Conservation (phyloP, 1,140 invertebrate species). For the Pomacea maculata region DNA sequence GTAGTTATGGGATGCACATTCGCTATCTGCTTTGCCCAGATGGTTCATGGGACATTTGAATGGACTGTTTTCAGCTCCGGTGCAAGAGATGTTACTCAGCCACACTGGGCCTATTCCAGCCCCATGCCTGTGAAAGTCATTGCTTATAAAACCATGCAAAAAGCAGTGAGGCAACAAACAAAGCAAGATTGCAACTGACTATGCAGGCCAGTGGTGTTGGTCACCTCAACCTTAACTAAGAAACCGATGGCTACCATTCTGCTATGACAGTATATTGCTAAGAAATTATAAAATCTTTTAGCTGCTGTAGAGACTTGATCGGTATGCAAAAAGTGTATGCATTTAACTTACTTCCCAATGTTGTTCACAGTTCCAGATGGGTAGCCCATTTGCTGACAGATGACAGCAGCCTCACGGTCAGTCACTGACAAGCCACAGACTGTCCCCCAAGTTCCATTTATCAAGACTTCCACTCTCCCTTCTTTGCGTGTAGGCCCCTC, state of each 20-base stretch:
- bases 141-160: too few relatives aligned
- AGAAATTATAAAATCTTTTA: too few relatives aligned
- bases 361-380: not conserved
- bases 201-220: too few relatives aligned
- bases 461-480: conserved; percentile 49
- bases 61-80: not conserved
- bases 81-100: not conserved
- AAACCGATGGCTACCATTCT: too few relatives aligned
- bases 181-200: too few relatives aligned
- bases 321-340: too few relatives aligned
- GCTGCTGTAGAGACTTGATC: too few relatives aligned
- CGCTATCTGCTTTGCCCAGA: not conserved
- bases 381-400: conserved; percentile 43
- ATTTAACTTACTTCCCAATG: not conserved
- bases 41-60: not conserved
- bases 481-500: conserved; percentile 17
- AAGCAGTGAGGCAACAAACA: too few relatives aligned
- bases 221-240: too few relatives aligned
- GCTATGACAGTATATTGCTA: too few relatives aligned
- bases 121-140: not conserved
- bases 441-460: conserved; percentile 53
- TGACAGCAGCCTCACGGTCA: conserved; percentile 40
- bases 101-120: not conserved
- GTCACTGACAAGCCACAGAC: conserved; percentile 37
- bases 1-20: not conserved